Conservation (phyloP, 2,113 vertebrate species). For the Zonotrichia leucophrys region DNA sequence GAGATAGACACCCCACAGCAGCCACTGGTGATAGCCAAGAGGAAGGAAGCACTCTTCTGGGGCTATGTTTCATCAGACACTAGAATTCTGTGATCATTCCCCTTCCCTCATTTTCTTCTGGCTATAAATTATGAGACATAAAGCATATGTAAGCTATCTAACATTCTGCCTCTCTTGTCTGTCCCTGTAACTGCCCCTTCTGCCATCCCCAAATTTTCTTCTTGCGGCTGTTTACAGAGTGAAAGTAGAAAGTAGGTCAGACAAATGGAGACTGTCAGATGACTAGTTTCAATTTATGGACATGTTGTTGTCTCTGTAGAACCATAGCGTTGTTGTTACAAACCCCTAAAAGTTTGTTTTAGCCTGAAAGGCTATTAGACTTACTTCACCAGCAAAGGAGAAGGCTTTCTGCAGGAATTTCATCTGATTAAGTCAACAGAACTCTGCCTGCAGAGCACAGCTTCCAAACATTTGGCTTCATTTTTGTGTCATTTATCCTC, state of each 20-base stretch:
- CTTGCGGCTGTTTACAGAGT: neutral
- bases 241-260: conserved; percentile 26
- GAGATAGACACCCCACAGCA: neutral
- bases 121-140: neutral
- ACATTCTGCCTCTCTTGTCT: neutral
- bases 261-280: neutral
- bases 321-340: neutral
- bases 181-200: neutral
- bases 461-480: neutral
- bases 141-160: fast-evolving
- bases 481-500: neutral
- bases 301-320: neutral
- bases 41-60: neutral
- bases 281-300: neutral
- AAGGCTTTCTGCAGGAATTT: conserved; percentile 34
- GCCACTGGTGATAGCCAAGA: neutral
- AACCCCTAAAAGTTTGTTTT: conserved; percentile 44
- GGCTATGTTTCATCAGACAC: neutral
- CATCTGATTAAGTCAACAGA: conserved; percentile 9
- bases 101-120: neutral
- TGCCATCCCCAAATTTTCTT: neutral
- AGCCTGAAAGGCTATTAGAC: conserved; percentile 17
- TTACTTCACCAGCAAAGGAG: conserved; percentile 15
- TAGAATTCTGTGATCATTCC: neutral
- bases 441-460: neutral